Conservation (phyloP, 2,797 vertebrate species). For the Typhlichthys subterraneus region DNA sequence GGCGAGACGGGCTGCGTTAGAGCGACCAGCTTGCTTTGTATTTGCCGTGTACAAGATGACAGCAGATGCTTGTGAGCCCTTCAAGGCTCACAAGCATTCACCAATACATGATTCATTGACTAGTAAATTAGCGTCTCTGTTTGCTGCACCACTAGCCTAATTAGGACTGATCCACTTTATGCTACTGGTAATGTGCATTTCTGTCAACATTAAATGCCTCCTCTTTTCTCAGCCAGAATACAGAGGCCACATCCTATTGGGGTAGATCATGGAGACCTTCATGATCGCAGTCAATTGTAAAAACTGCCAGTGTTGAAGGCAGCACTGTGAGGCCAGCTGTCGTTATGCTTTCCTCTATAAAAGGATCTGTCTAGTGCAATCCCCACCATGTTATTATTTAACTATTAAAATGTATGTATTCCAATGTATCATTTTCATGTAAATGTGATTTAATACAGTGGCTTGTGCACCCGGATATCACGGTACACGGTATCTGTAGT, state of each 20-base stretch:
- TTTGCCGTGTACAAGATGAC: not conserved
- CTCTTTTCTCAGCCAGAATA: not conserved
- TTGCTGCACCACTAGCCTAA: slow-evolving; percentile 14
- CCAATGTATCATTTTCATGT: too few relatives aligned
- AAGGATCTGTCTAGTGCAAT: too few relatives aligned
- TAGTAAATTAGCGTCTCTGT: slow-evolving; percentile 32
- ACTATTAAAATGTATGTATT: too few relatives aligned
- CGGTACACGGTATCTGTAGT: not conserved
- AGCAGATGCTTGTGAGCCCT: slow-evolving; percentile 46
- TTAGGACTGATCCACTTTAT: slow-evolving; percentile 20
- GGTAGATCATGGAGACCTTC: too few relatives aligned
- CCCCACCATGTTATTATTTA: too few relatives aligned
- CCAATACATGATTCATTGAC: slow-evolving; percentile 45
- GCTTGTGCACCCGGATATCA: too few relatives aligned
- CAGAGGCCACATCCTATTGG: not conserved
- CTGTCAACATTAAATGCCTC: slow-evolving; percentile 3
- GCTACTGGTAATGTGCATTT: not conserved
- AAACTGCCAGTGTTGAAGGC: too few relatives aligned
- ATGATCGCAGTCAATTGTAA: too few relatives aligned
- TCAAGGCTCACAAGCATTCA: slow-evolving; percentile 19
- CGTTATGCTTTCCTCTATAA: too few relatives aligned
- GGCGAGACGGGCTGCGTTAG: not conserved
- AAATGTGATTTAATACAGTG: too few relatives aligned
- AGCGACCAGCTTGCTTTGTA: not conserved
- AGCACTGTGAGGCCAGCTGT: too few relatives aligned